Percentiles rank a stretch among this genome's conserved stretches.
These are phyloP conservation scores for Hippopotamyrus pictus DNA, from an alignment of 2,797 vertebrate species.

Conservation along the genomic window DNA sequence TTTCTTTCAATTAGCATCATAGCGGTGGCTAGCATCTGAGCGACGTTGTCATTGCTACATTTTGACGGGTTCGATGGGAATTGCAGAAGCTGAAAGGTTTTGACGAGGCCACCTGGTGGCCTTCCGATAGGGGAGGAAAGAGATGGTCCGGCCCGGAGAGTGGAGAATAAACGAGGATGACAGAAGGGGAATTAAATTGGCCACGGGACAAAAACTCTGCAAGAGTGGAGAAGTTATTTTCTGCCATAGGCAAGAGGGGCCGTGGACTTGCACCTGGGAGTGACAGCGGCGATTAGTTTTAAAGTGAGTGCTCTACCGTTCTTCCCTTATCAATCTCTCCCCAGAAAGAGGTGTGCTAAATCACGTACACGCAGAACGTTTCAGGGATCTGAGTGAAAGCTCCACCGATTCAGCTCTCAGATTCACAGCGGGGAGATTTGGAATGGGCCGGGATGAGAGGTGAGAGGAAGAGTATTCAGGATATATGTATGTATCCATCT, in stretches of 20 bases:
- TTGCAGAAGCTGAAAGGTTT: neutral
- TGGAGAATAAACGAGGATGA: conserved; percentile 32
- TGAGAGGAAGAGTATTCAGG: neutral
- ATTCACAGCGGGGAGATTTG: neutral
- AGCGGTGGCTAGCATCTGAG: neutral
- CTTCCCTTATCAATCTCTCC: conserved; percentile 37
- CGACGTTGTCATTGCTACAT: neutral
- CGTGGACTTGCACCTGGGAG: conserved; percentile 27
- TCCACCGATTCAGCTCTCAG: neutral
- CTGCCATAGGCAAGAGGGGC: conserved; percentile 29
- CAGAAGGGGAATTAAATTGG: conserved; percentile 40
- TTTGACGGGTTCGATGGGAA: neutral
- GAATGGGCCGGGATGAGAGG: neutral
- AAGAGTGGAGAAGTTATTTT: conserved; percentile 40
- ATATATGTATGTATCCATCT: neutral
- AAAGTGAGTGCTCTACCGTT: conserved; percentile 35
- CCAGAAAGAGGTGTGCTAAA: conserved; percentile 23
- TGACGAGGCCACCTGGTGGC: neutral
- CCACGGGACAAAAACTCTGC: conserved; percentile 30
- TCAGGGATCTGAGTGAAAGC: neutral
- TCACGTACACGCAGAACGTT: neutral
- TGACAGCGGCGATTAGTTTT: conserved; percentile 45
- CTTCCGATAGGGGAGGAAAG: conserved; percentile 13
- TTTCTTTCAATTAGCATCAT: neutral
- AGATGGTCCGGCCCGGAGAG: neutral